Base-by-base conservation (phyloP, 2,888 invertebrate species). In the Acleris laterana region DNA sequence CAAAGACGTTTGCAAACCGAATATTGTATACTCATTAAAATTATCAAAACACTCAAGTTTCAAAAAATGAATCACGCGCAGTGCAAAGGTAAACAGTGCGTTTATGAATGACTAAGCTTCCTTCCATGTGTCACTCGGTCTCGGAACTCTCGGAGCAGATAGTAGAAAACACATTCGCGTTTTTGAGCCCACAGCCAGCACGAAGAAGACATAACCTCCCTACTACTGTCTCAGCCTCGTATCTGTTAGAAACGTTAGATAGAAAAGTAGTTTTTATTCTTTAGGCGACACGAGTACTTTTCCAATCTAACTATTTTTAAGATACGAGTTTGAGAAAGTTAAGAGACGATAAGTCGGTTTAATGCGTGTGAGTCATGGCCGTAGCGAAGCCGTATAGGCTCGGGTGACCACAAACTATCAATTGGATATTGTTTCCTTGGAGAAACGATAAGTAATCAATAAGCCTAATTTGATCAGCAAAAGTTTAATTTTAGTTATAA, bases 361-460 rank as follows among this genome's bases (percentile, higher is more conserved):
- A 64, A 57, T 63, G 55, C 52, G 63, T 48, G 28, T 77, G 77
- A 76, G 58, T 77, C 78, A 77, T 52, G 16, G 63, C 48, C 22
- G 28, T 44, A 48, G 60, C 5, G 74, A 73, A 74, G 77, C 71
- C 74, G 67, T 73, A 46, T 17, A 74, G 70, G 68, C 55, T 59
- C 75, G 66, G 71, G 66, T 69, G 64, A 71, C 71, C 70, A 71
- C 44, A 7, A 46, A 46, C 6, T n/a, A 46, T 6, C 17, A 7
- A 46, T 44, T 16, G 17, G 17, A 46, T 46, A 17, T 46, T 6
- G 6, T 4, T n/a, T 46, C 0, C 5, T 17, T 6, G 13, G n/a
- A 50, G 50, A 50, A 22, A 60, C 42, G 28, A 22, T 22, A 22
- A 22, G 22, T 22, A 3, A 22, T 22, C n/a, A n/a, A 22, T 22